These are phyloP conservation scores for Cepaea hortensis DNA, from an alignment of 2,888 invertebrate species.

Conservation along the genomic window DNA sequence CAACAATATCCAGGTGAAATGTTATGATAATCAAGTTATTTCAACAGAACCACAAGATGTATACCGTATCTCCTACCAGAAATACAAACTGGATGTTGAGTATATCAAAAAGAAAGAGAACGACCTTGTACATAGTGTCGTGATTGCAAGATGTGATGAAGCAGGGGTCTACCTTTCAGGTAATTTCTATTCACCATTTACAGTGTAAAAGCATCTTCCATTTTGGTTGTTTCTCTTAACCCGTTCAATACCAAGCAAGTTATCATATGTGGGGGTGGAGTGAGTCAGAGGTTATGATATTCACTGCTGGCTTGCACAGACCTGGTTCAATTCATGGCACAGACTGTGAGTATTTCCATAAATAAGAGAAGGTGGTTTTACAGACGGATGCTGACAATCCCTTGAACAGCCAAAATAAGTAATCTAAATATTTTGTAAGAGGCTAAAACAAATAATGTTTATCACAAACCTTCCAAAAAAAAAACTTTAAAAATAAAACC, in stretches of 20 bases:
- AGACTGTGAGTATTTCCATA: too few species aligned
- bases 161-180: constrained; percentile 50
- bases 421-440: too few species aligned
- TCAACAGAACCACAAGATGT: constrained; percentile 61
- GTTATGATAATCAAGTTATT: constrained; percentile 63
- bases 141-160: constrained; percentile 47
- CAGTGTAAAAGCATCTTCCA: background rate
- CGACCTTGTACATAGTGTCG: constrained; percentile 66
- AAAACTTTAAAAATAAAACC: too few species aligned
- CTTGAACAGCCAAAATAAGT: too few species aligned
- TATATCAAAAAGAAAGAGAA: constrained; percentile 67
- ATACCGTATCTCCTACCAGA: constrained; percentile 54
- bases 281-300: background rate
- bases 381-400: too few species aligned
- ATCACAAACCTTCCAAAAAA: too few species aligned
- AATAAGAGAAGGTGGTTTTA: too few species aligned
- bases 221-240: background rate
- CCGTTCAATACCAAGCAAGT: background rate
- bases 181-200: background rate
- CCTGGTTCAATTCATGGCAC: too few species aligned
- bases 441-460: too few species aligned
- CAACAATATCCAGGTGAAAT: constrained; percentile 54
- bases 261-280: background rate
- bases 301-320: background rate
- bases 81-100: constrained; percentile 67